Percentiles rank a stretch among this genome's conserved stretches.
phyloP scores from a whole-genome alignment of 2,888 invertebrate genomes.

The Halictus ligatus region DNA sequence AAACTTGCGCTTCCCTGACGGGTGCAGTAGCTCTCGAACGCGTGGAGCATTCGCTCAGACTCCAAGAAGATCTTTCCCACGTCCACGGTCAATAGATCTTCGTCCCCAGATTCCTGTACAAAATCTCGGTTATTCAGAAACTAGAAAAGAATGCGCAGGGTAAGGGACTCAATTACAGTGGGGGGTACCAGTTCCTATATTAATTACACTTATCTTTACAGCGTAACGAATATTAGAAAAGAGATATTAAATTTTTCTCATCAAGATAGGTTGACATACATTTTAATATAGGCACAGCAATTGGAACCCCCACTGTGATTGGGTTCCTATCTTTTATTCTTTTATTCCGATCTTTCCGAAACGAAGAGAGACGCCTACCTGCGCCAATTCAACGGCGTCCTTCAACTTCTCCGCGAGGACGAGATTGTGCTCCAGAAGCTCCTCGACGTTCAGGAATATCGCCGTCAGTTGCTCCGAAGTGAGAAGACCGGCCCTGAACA shows the following conservation, averaged over 20 bases:
- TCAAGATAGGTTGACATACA: no score
- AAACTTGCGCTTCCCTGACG: conserved; percentile 96
- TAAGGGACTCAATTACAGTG: no score
- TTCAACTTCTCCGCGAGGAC: conserved; percentile 94
- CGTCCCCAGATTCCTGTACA: conserved; percentile 84
- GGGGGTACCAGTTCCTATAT: no score
- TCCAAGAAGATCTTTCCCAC: conserved; percentile 96
- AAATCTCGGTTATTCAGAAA: conserved; percentile 3
- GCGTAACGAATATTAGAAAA: no score
- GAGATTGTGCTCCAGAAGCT: conserved; percentile 94
- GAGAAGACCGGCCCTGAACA: conserved; percentile 95
- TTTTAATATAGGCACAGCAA: no score
- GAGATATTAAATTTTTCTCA: no score
- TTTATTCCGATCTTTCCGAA: not conserved
- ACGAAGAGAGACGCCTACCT: conserved; percentile 66
- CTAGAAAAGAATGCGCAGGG: not conserved
- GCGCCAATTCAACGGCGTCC: conserved; percentile 93
- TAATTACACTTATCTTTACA: no score
- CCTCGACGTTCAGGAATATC: conserved; percentile 97
- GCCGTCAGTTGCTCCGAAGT: conserved; percentile 96
- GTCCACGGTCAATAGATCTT: conserved; percentile 94
- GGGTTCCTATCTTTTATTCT: no score
- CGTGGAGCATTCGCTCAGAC: conserved; percentile 96
- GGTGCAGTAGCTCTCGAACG: conserved; percentile 97
- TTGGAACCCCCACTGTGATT: no score